Base-by-base conservation (phyloP, 2,113 vertebrate species). In the Microtus ochrogaster region DNA sequence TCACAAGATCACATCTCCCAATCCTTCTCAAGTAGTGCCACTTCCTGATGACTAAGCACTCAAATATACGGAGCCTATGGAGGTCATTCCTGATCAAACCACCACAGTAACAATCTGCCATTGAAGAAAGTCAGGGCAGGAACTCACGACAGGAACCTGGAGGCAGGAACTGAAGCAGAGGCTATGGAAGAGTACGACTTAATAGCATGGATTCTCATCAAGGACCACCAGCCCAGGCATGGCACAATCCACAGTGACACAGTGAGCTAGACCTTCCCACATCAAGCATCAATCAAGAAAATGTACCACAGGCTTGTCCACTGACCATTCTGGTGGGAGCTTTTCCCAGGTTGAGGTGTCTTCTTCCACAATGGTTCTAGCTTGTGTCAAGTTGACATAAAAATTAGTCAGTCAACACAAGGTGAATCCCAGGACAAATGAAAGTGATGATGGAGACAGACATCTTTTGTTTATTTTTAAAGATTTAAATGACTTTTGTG, bases 351-450 rank as follows among this genome's bases (percentile, higher is more conserved):
- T 44, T 65, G 81, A 63, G 26, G 58, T 63, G 26, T 41, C 58
- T 39, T 83, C 39, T 63, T 83, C 58, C 39, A 41, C 63, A 83
- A 63, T 63, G 26, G 41, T 55, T 63, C 55, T 28, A 63, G n/a
- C 55, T 41, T 61, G 11, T 63, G 49, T 28, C 81, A 83, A 83
- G n/a, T 17, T 83, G 81, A 39, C 55, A 63, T 83, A 61, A 61
- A n/a, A 61, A 41, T 83, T 28, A 39, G 21, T 39, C 33, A 58
- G 36, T 41, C 13, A 63, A 24, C 55, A 83, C 36, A 39, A 61
- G 22, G 79, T 63, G 73, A 90, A 95, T 85, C 58, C 49, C 26
- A 94, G 39, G 86, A 44, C 22, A 74, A 90, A 89, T 52, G 61
- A 47, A 49, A 39, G 55, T 36, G 49, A 39, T 3, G 10, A n/a